Evolutionary conservation across 37 sponge, comb jelly and placozoan species (phyloP).

Genomic region (Agelas oroides): DNA sequence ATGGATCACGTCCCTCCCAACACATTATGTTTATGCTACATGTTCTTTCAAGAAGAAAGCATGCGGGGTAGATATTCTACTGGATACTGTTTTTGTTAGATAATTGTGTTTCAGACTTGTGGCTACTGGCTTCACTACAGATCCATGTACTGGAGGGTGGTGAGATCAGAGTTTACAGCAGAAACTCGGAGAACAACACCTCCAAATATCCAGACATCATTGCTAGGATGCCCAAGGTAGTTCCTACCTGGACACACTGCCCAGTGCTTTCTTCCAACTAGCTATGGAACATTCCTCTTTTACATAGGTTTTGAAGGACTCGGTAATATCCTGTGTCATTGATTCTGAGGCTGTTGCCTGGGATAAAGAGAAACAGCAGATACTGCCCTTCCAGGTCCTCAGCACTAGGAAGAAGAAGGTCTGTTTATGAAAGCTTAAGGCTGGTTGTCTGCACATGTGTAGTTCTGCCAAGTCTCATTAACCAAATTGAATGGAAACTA

Average conservation of each 20-base stretch:
- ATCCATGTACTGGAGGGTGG: conserved; percentile 89
- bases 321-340: conserved; percentile 86
- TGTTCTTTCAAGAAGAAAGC: too few relatives aligned
- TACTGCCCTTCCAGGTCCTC: conserved; percentile 95
- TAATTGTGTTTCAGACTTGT: too few relatives aligned
- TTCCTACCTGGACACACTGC: neutral
- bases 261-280: neutral
- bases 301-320: conserved; percentile 65
- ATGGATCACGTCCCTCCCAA: too few relatives aligned
- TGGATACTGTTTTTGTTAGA: too few relatives aligned
- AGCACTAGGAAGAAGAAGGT: conserved; percentile 97
- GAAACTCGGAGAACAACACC: conserved; percentile 98
- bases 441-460: neutral
- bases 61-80: too few relatives aligned
- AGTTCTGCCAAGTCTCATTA: too few relatives aligned
- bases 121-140: too few relatives aligned
- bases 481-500: too few relatives aligned
- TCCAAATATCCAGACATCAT: conserved; percentile 97
- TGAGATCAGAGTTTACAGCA: conserved; percentile 74
- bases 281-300: neutral
- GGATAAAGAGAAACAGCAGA: conserved; percentile 92
- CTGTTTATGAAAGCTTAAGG: neutral
- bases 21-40: too few relatives aligned
- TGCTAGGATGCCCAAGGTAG: conserved; percentile 85
- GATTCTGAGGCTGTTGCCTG: conserved; percentile 98